Conservation (phyloP, 2,797 vertebrate genomes). For the Phrynocephalus vlangalii region DNA sequence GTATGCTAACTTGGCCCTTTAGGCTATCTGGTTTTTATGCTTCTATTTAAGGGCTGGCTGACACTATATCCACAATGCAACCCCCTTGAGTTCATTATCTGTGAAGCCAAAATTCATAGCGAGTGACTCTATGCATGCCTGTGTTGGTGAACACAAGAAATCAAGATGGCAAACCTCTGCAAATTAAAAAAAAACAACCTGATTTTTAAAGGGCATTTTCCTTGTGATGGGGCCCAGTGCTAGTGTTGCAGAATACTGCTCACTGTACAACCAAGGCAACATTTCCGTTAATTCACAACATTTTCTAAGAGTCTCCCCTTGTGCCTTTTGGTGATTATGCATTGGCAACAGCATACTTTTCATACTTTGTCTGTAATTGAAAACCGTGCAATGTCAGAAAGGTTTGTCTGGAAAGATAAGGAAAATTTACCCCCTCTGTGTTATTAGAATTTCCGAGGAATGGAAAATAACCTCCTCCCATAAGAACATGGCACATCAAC, state of each 20-base stretch:
- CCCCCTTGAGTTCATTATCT: background rate
- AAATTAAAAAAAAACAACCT: background rate
- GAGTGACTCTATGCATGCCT: background rate
- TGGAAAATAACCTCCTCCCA: slow-evolving; percentile 5
- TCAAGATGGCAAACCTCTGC: background rate
- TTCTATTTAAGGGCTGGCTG: background rate
- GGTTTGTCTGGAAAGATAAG: background rate
- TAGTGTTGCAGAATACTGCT: background rate
- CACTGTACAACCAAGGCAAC: background rate
- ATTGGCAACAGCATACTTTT: slow-evolving; percentile 6
- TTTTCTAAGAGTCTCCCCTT: background rate
- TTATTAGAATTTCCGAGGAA: background rate
- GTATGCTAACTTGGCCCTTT: background rate
- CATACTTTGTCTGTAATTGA: slow-evolving; percentile 40
- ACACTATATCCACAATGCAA: background rate
- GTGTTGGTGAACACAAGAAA: background rate
- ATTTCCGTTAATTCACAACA: background rate
- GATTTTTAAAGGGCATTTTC: background rate
- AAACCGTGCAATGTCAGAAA: slow-evolving; percentile 22
- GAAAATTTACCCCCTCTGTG: background rate
- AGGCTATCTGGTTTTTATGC: background rate
- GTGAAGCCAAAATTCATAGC: background rate
- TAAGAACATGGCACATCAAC: rapidly evolving
- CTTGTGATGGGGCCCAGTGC: background rate
- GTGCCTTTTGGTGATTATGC: background rate